Evolutionary conservation across 2,797 vertebrate genomes (phyloP), one percentile per base, ranked within the genome.

Genomic region (Chelmon rostratus): DNA sequence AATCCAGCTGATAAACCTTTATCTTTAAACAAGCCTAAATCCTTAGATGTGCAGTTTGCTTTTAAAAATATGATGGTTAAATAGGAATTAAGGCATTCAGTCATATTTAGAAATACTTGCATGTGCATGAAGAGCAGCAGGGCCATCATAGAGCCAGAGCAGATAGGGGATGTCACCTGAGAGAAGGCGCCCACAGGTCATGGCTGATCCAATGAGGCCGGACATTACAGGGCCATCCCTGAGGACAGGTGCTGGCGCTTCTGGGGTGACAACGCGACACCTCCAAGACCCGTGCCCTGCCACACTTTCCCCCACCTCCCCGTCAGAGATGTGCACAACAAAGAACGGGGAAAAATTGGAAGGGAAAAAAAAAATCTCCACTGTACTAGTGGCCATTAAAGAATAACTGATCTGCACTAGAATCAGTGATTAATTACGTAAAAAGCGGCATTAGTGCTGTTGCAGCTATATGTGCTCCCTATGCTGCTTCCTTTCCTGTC

Each of bases 111-210:
- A 64, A 53, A 67, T 68, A 13, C 58, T 28, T 67, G 3, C 15
- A 40, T 76, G 25, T 46, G 18, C 9, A 47, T 57, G 18, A 33
- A 62, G 44, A 65, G 68, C 44, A 70, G 78, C 57, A 58, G 77
- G 73, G 81, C 68, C 90, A 75, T 94, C 93, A 93, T 58, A 76
- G 67, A 88, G 73, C 62, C 70, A 67, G 65, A 75, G 70, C 83
- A 92, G 89, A 95, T 93, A 91, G 77, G 90, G 84, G 58, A 75
- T 94, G 94, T 95, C 94, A 94, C 93, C 93, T 90, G 86, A 87
- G 89, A 91, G 89, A 86, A 86, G 83, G 70, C 59, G 82, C 90
- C 91, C 88, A 86, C 86, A 83, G 94, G 92, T 90, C 68, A 25
- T 68, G 71, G 72, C 89, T 95, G 93, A 96, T 94, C 88, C 88